A percentile compares a stretch with the other conserved stretches of the same genome.
Evolutionary conservation across 2,888 invertebrate genomes (phyloP).

Genomic region (Cheilosia variabilis): DNA sequence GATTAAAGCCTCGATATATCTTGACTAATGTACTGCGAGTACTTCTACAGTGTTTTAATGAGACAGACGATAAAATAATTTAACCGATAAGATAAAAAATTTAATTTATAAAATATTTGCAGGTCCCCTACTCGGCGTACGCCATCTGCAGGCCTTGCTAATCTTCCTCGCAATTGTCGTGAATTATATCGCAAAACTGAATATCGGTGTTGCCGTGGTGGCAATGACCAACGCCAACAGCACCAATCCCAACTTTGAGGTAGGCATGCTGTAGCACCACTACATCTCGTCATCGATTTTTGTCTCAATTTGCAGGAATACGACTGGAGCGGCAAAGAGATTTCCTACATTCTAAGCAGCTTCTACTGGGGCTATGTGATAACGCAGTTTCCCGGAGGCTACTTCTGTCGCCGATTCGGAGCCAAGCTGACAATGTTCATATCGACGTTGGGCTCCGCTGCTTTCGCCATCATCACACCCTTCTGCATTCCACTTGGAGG

Average conservation of each 20-base stretch:
- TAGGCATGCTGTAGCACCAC: conserved; percentile 78
- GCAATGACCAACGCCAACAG: conserved; percentile 87
- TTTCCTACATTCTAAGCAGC: conserved; percentile 87
- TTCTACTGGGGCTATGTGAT: conserved; percentile 92
- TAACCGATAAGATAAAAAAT: background rate
- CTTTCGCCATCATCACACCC: conserved; percentile 88
- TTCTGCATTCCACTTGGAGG: conserved; percentile 87
- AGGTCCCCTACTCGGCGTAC: conserved; percentile 85
- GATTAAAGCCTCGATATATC: background rate
- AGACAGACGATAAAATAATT: no score
- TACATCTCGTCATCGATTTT: conserved; percentile 56
- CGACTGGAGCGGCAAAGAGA: conserved; percentile 84
- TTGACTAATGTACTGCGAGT: background rate
- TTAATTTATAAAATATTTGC: conserved; percentile 76
- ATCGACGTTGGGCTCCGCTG: conserved; percentile 87
- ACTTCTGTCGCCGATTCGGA: conserved; percentile 89
- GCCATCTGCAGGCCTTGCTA: conserved; percentile 87
- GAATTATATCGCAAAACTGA: conserved; percentile 87
- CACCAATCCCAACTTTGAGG: conserved; percentile 84
- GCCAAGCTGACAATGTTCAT: conserved; percentile 86
- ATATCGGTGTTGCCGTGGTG: conserved; percentile 89
- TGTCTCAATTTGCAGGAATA: conserved; percentile 79
- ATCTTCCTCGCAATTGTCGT: conserved; percentile 86
- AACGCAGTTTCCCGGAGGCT: conserved; percentile 87
- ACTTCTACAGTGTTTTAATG: background rate